Evolutionary conservation across 2,797 vertebrate genomes (phyloP).

Genomic region (Amphiprion clarkii): DNA sequence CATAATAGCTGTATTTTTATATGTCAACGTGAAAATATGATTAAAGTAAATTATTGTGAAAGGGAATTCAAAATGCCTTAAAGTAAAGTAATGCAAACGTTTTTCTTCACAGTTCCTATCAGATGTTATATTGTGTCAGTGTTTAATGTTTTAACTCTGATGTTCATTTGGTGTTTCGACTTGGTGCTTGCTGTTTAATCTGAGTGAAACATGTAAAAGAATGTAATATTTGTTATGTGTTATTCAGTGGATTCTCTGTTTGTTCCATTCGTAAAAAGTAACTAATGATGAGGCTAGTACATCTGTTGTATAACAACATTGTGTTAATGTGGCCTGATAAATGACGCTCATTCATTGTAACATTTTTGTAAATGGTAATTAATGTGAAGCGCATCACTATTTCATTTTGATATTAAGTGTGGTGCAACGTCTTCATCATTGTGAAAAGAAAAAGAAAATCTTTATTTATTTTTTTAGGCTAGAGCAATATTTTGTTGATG

Average conservation of each 20-base stretch:
- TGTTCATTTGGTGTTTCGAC: conserved; percentile 25
- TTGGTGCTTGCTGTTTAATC: conserved; percentile 28
- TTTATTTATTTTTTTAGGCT: conserved; percentile 67
- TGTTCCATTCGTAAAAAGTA: conserved; percentile 2
- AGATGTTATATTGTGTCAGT: conserved; percentile 36
- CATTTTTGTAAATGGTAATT: conserved; percentile 19
- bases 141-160: conserved; percentile 37
- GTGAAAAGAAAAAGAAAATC: conserved; percentile 31
- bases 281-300: conserved; percentile 6
- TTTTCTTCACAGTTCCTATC: conserved; percentile 35
- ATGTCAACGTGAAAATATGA: conserved; percentile 32
- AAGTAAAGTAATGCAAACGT: conserved; percentile 53
- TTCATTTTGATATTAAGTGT: conserved; percentile 30
- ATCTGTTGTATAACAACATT: background rate
- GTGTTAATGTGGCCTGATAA: conserved; percentile 7
- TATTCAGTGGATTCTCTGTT: conserved; percentile 13
- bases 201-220: conserved; percentile 35
- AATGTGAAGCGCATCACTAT: conserved; percentile 21
- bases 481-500: conserved; percentile 50
- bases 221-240: conserved; percentile 38
- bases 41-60: conserved; percentile 15
- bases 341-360: conserved; percentile 3
- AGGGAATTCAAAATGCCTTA: conserved; percentile 65
- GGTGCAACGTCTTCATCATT: conserved; percentile 32
- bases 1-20: conserved; percentile 61